Evolutionary conservation across 2,888 invertebrate species (phyloP), one percentile per base, ranked within the genome.

Genomic region (Aspidapion aeneum): DNA sequence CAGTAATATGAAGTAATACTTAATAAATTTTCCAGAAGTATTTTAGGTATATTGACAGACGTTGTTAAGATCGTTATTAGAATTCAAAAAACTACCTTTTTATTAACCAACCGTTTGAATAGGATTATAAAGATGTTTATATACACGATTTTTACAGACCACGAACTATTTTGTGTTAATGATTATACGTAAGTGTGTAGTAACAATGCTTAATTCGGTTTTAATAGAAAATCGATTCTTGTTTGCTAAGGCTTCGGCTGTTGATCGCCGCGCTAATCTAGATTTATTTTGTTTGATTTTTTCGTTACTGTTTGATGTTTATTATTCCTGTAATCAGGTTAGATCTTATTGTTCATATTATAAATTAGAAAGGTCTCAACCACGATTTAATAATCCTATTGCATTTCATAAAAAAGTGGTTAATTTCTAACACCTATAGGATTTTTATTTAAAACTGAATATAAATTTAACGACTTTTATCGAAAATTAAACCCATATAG

Each of bases 221-320:
- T 54, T 67, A 67, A 64, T 67, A 65, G 66, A 67, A 67, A 67
- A 67, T 67, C 66, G 64, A 67, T 67, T n/a, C 35, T 3, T 35
- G 35, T 35, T 35, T 35, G 35, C 35, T 35, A 35, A 35, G 35
- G 35, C 12, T 35, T 35, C 35, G 35, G 35, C 35, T 35, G 35
- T 35, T 35, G 12, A 35, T 35, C 3, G 35, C 35, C 12, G n/a
- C n/a, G n/a, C 3, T 35, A 35, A 35, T 35, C 35, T 35, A 7
- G 35, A 35, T 35, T 35, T 12, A 35, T 35, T n/a, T 35, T 35
- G 35, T 35, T 7, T 35, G 35, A 7, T 35, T 35, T n/a, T n/a
- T n/a, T n/a, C n/a, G n/a, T n/a, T n/a, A n/a, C n/a, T n/a, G 12
- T 35, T 35, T 35, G 35, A 35, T n/a, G n/a, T 3, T 35, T 35